Conservation (phyloP, 2,113 vertebrate species). For the Pheucticus melanocephalus region DNA sequence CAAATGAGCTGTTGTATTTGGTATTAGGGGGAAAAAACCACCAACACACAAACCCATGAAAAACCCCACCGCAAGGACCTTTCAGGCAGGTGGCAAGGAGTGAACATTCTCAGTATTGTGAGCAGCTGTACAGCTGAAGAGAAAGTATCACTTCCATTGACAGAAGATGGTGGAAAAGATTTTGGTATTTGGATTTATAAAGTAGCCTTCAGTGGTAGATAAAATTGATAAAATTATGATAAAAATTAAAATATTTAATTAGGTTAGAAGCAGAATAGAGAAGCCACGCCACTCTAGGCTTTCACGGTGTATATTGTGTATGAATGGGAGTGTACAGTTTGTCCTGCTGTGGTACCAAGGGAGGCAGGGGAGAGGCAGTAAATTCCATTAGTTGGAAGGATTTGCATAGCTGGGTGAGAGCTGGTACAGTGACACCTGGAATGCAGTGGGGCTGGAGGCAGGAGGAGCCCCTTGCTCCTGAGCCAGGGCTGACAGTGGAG, state of each 20-base stretch:
- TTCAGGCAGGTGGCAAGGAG: neutral
- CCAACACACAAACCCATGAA: neutral
- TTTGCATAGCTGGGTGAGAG: neutral
- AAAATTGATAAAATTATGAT: neutral
- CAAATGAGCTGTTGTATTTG: slow-evolving; percentile 18
- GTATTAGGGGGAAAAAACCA: neutral
- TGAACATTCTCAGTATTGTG: neutral
- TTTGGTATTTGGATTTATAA: neutral
- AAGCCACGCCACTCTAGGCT: neutral
- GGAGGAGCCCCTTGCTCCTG: neutral
- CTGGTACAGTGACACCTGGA: neutral
- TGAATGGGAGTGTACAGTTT: neutral
- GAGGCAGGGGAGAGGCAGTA: neutral
- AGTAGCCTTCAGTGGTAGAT: neutral
- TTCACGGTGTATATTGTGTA: rapidly evolving
- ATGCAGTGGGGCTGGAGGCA: neutral
- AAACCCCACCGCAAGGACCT: neutral
- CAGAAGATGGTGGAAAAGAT: neutral
- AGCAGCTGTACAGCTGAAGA: neutral
- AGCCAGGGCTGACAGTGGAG: neutral
- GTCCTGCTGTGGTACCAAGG: neutral
- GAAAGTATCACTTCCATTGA: neutral
- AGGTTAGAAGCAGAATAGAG: neutral
- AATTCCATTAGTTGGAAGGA: neutral
- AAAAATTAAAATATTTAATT: neutral